A percentile compares a stretch with the other conserved stretches of the same genome.
These are phyloP conservation scores for Mesocentrotus franciscanus DNA, from an alignment of 53 echinoderm and acorn worm genomes.

Conservation along the genomic window DNA sequence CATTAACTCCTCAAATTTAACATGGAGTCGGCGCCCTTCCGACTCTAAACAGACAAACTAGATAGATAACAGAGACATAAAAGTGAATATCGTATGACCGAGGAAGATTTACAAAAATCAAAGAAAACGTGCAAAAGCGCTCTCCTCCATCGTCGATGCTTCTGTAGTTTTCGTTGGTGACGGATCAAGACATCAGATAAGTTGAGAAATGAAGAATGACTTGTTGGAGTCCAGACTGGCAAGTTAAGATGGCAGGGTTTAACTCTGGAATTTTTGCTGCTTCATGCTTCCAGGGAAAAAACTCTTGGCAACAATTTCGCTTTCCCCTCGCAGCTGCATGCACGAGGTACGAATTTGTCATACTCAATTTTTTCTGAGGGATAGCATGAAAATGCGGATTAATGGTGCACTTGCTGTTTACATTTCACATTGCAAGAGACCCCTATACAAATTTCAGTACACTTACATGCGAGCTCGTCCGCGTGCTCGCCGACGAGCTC, in stretches of 20 bases:
- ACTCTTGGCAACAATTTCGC: not conserved
- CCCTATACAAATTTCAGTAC: too few species aligned
- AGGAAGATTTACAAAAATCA: slow-evolving; percentile 7
- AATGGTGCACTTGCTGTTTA: slow-evolving; percentile 17
- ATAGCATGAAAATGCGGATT: slow-evolving; percentile 5
- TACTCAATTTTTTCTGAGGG: not conserved
- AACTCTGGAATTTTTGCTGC: not conserved
- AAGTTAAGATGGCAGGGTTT: slow-evolving; percentile 36
- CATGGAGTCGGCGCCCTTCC: too few species aligned
- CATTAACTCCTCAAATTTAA: too few species aligned
- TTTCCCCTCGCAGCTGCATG: not conserved
- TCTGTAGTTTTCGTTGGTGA: not conserved
- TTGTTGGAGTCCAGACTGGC: slow-evolving; percentile 31
- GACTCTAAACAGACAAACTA: not conserved
- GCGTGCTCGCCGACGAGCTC: too few species aligned
- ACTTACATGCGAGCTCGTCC: too few species aligned
- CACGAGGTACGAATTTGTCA: slow-evolving; percentile 26
- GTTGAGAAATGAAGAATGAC: slow-evolving; percentile 28
- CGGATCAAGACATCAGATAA: slow-evolving; percentile 39
- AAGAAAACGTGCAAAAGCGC: not conserved
- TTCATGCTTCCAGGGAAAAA: slow-evolving; percentile 19
- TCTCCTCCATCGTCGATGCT: not conserved
- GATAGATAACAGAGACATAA: not conserved
- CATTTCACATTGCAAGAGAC: not conserved
- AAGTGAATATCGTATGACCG: not conserved